Evolutionary conservation across 2,888 invertebrate genomes (phyloP), one percentile per base, ranked within the genome.

Genomic region (Mylabris sibirica): DNA sequence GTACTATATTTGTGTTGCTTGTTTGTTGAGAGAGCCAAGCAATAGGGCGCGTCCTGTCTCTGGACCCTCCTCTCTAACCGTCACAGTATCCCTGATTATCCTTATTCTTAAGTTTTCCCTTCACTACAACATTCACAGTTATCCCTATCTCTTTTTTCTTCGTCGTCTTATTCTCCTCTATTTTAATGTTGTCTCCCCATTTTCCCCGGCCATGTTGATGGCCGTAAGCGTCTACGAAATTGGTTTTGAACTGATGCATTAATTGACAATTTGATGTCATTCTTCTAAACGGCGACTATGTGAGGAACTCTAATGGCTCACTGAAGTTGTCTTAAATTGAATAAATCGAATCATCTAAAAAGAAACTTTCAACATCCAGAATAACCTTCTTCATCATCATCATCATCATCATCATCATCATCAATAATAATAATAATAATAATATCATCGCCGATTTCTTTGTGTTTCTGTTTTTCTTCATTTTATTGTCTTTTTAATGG

Each of bases 251-350:
- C 83, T 81, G 83, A 82, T 82, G 82, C 81, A 82, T 84, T 84
- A 84, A 84, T 83, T 83, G 84, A 81, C 83, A 84, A 84, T 84
- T 84, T 83, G 82, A 79, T 82, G 82, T 81, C 81, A 83, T 84
- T 84, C 84, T 83, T 83, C 53, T 80, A 75, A 76, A 74, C 71
- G 74, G 12, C 34, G 38, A 38, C 14, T 44, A 53, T 53, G 22
- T 53, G 53, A 53, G 14, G 22, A 76, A 78, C 82, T n/a, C n/a
- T 83, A 83, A 83, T 83, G 81, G 82, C 78, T 77, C 77, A 77
- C 78, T 82, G 82, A 83, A 82, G 82, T 80, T 82, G 80, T 79
- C 80, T 79, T 78, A 82, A 82, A 82, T 82, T 82, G 82, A 81
- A 79, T 77, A 80, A 83, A 83, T 83, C 80, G 77, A 82, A 83